Evolutionary conservation across 2,888 invertebrate species (phyloP), one percentile per base, ranked within the genome.

Genomic region (Tenthredo scrophulariae): DNA sequence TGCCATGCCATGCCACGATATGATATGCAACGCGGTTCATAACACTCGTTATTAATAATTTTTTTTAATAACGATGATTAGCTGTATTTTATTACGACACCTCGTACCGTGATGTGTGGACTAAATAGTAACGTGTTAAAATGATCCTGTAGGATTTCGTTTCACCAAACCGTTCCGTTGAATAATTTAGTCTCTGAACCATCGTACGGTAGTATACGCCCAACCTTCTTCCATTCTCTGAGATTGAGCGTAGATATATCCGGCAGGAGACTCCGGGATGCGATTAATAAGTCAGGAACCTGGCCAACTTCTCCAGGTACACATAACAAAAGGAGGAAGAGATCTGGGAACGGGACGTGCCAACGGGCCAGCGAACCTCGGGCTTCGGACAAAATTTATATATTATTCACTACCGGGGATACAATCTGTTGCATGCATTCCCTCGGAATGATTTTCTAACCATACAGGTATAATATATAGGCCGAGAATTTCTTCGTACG

Each of bases 221-320:
- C 92, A 92, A 92, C 92, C 92, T 92, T 92, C 92, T 92, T 92
- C 92, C 90, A 91, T 92, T 93, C 91, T 91, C 92, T 90, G 92
- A 93, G 92, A 93, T 93, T 92, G 91, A 89, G 89, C 88, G 88
- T 90, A 92, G 91, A 91, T 91, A 90, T 91, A 87, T 91, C 29
- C 29, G 67, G 22, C 43, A 37, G 67, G 40, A 46, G 15, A 29
- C 29, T n/a, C 6, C 50, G 65, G 22, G 10, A 37, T 26, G 50
- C 6, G 83, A 83, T 77, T 85, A 86, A 85, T 83, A 84, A 74
- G 85, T 83, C 18, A 83, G 83, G 54, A 80, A n/a, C 22, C 80
- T 37, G 46, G 29, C 77, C 26, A 77, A 43, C 46, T 46, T 82
- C 40, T 9, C 15, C 18, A 79, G 22, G 26, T 40, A 37, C 54